Evolutionary conservation across 2,113 vertebrate genomes (phyloP).

Genomic region (Hippopotamus amphibius): DNA sequence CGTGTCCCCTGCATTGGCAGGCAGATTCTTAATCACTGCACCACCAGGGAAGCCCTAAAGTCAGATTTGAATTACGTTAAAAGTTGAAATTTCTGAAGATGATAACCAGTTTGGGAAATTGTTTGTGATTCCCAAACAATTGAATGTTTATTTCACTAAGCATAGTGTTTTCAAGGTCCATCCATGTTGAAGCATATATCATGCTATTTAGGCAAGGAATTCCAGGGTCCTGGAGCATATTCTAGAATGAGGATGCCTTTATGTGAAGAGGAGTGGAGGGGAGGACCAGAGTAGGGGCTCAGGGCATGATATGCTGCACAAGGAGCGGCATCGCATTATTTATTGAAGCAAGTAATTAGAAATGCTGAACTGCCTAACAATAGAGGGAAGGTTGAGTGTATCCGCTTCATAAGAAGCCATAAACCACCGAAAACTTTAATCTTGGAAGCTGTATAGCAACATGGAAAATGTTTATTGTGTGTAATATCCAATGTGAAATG

Average conservation of each 20-base stretch:
- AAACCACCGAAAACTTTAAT: background rate
- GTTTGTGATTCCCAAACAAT: background rate
- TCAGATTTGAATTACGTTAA: background rate
- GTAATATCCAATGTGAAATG: background rate
- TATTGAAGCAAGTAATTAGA: background rate
- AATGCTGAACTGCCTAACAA: background rate
- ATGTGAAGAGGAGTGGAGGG: background rate
- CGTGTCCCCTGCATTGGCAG: too few species aligned
- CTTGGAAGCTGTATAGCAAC: background rate
- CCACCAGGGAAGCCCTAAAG: background rate
- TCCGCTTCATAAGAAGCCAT: background rate
- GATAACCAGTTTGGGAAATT: background rate
- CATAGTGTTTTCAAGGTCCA: background rate
- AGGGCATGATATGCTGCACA: background rate
- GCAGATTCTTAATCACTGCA: too few species aligned
- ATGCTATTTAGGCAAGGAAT: background rate
- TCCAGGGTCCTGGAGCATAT: background rate
- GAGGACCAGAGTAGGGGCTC: background rate
- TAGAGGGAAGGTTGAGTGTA: background rate
- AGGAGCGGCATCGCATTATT: background rate
- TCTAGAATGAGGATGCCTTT: background rate
- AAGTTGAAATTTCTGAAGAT: constrained; percentile 35
- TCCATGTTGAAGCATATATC: background rate
- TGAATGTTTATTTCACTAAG: background rate
- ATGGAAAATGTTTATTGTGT: background rate